phyloP scores from a whole-genome alignment of 2,113 vertebrate genomes.

The Esox niger region DNA sequence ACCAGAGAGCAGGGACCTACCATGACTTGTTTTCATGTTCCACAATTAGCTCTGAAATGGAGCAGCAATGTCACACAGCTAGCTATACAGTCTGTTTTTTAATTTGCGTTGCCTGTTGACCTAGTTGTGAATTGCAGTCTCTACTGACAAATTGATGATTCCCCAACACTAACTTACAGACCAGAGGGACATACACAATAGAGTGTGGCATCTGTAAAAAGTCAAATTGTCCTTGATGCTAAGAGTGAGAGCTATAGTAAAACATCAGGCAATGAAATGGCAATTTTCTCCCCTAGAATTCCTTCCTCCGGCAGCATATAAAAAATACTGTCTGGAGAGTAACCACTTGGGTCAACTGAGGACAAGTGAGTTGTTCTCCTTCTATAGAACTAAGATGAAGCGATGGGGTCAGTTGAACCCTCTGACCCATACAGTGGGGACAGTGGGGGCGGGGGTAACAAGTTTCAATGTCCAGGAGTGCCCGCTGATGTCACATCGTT shows the following conservation, averaged over 20 bases:
- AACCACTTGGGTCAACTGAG: slow-evolving; percentile 59
- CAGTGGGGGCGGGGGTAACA: background rate
- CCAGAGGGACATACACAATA: slow-evolving; percentile 36
- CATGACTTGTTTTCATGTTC: slow-evolving; percentile 19
- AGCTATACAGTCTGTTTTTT: slow-evolving; percentile 9
- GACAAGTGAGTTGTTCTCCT: slow-evolving; percentile 53
- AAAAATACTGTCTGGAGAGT: slow-evolving; percentile 55
- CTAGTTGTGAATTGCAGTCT: slow-evolving; percentile 22
- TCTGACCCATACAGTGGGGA: background rate
- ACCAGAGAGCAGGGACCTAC: slow-evolving; percentile 26
- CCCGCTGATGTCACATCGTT: too few relatives aligned
- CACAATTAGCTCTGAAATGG: slow-evolving; percentile 11
- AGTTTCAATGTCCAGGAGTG: background rate
- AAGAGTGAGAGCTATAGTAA: slow-evolving; percentile 32
- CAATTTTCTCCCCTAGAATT: slow-evolving; percentile 60
- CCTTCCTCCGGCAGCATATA: slow-evolving; percentile 61
- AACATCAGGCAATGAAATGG: slow-evolving; percentile 61
- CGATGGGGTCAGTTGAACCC: background rate
- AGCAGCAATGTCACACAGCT: background rate
- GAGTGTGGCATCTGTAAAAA: slow-evolving; percentile 16
- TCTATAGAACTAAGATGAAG: background rate
- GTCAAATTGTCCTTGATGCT: slow-evolving; percentile 23
- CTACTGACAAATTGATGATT: slow-evolving; percentile 27
- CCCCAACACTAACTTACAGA: slow-evolving; percentile 4
- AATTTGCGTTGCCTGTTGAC: slow-evolving; percentile 44